Base-by-base conservation (phyloP, 2,888 invertebrate species). In the Leptinotarsa tumamoca region DNA sequence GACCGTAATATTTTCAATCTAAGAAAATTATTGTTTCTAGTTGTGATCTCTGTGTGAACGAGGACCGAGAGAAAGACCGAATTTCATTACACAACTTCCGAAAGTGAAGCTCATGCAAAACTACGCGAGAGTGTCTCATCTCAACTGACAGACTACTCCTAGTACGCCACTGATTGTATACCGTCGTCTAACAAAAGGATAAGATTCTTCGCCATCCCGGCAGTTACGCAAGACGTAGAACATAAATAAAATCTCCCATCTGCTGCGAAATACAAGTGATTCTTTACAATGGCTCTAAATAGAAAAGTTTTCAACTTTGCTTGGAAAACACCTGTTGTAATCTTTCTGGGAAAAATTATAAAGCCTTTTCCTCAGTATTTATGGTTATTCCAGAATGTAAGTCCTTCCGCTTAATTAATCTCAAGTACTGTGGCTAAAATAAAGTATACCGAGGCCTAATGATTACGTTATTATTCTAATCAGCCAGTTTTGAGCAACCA, bases 251-350 rank as follows among this genome's bases (percentile, higher is more conserved):
- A 71, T 74, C 73, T 72, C 73, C 76, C 79, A 77, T 79, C 79
- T 77, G 77, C 75, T 73, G 74, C 77, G 74, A 74, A 72, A 75
- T 69, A 77, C 73, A 72, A 77, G 77, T 73, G 67, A 79, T 72
- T 68, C 68, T 68, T 71, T 71, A 73, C 73, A 77, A 72, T 73
- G 71, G 75, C 27, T 68, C 75, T 76, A 73, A 76, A 76, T 76
- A 76, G 75, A 72, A 77, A 77, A 77, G 75, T 79, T 79, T 77
- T 71, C 68, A 68, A 78, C 71, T 75, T 78, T 74, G 61, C 68
- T 63, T 67, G 72, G 63, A 68, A 67, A 79, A 80, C 80, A 80
- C 79, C 80, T 80, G 80, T 80, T 80, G 80, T 77, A 56, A 76
- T 58, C 58, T 72, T 63, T 63, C 70, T 71, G 66, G 68, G 68